phyloP scores from a whole-genome alignment of 2,888 invertebrate species.

The Dolichopus griseipennis region DNA sequence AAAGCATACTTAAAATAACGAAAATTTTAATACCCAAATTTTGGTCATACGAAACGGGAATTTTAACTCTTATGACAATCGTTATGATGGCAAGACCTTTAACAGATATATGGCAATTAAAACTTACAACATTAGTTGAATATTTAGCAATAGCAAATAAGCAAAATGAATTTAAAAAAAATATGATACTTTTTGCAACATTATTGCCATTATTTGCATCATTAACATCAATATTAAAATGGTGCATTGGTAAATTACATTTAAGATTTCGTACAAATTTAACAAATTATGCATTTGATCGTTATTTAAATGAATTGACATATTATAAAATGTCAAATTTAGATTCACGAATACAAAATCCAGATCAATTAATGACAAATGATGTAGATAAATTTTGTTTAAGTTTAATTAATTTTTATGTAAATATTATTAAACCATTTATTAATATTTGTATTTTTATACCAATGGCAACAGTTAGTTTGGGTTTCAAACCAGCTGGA shows the following conservation, averaged over 20 bases:
- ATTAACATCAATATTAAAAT: slow-evolving; percentile 89
- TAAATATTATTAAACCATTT: slow-evolving; percentile 82
- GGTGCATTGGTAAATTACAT: slow-evolving; percentile 89
- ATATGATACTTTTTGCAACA: slow-evolving; percentile 67
- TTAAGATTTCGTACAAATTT: slow-evolving; percentile 82
- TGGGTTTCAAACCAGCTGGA: slow-evolving; percentile 78
- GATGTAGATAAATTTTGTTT: slow-evolving; percentile 98
- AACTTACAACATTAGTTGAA: slow-evolving; percentile 87
- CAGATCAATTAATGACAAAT: slow-evolving; percentile 89
- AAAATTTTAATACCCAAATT: slow-evolving; percentile 70
- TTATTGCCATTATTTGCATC: slow-evolving; percentile 87
- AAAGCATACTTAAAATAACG: too few relatives aligned
- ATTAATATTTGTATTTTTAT: slow-evolving; percentile 92
- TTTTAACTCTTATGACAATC: slow-evolving; percentile 63
- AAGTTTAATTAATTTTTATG: slow-evolving; percentile 89
- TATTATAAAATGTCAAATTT: slow-evolving; percentile 95
- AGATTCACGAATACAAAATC: slow-evolving; percentile 90
- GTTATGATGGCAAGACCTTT: slow-evolving; percentile 80
- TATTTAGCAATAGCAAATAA: slow-evolving; percentile 90
- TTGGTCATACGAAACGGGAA: slow-evolving; percentile 66
- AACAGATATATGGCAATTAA: slow-evolving; percentile 96
- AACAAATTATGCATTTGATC: slow-evolving; percentile 75
- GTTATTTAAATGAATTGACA: slow-evolving; percentile 89
- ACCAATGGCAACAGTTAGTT: slow-evolving; percentile 72
- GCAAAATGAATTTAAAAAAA: slow-evolving; percentile 60